phyloP scores from a whole-genome alignment of 2,113 vertebrate genomes.

The Oncorhynchus keta region DNA sequence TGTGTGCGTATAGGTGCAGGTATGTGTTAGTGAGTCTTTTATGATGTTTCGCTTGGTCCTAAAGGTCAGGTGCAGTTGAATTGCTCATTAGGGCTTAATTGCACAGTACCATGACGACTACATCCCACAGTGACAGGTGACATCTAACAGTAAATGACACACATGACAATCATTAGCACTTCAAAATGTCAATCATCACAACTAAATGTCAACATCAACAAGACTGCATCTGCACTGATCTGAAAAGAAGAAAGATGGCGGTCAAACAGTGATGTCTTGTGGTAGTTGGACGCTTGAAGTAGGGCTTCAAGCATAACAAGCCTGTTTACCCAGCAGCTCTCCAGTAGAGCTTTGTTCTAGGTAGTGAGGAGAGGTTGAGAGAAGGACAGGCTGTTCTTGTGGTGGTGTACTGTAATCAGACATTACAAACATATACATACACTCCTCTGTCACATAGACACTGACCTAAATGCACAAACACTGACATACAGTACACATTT shows the following conservation, averaged over 20 bases:
- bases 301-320: not conserved
- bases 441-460: not conserved
- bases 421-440: not conserved
- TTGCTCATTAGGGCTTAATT: conserved; percentile 29
- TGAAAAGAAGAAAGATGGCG: not conserved
- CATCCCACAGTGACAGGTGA: not conserved
- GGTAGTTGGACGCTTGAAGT: not conserved
- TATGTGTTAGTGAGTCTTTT: conserved; percentile 4
- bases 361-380: not conserved
- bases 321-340: not conserved
- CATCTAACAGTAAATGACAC: no score
- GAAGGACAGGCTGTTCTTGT: not conserved
- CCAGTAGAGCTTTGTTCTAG: not conserved
- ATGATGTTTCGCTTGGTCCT: not conserved
- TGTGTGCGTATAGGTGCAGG: not conserved
- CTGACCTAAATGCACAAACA: not conserved
- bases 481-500: not conserved
- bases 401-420: not conserved
- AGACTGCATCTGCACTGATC: not conserved
- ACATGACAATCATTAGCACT: no score
- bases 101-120: not conserved
- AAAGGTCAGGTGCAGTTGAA: conserved; percentile 49
- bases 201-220: not conserved
- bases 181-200: no score
- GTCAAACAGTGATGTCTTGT: not conserved